Conservation (phyloP, 64 coral and sea anemone species). For the Porites lutea region DNA sequence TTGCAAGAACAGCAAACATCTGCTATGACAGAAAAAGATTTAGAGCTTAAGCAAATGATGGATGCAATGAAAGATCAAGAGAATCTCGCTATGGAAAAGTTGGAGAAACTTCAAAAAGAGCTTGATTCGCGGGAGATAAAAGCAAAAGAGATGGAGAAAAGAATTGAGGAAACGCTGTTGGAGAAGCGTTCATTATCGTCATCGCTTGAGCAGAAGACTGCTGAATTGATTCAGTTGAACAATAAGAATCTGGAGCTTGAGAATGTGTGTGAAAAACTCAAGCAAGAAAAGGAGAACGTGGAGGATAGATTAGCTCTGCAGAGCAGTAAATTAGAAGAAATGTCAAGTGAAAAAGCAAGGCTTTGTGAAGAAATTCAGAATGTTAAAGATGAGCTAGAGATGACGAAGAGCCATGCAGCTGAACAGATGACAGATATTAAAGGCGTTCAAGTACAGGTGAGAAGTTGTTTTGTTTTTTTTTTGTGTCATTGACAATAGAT, state of each 20-base stretch:
- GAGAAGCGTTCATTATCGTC: neutral
- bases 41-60: constrained; percentile 3
- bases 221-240: constrained; percentile 24
- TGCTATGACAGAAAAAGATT: constrained; percentile 28
- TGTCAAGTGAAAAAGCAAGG: constrained; percentile 29
- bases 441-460: neutral
- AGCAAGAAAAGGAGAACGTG: constrained; percentile 23
- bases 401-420: neutral
- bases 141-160: constrained; percentile 1
- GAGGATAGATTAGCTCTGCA: constrained; percentile 12
- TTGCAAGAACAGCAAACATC: constrained; percentile 2
- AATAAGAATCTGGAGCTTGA: neutral
- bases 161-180: constrained; percentile 37
- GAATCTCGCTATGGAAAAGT: neutral
- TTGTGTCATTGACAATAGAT: too few species aligned
- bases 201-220: constrained; percentile 9
- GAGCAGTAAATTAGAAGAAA: neutral
- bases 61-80: neutral
- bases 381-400: constrained; percentile 3
- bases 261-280: neutral
- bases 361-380: neutral
- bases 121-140: neutral
- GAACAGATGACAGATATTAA: neutral
- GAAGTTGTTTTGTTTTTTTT: neutral
- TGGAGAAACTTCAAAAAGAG: constrained; percentile 43